Conservation (phyloP, 1,140 invertebrate species). For the Tetranychus urticae region DNA sequence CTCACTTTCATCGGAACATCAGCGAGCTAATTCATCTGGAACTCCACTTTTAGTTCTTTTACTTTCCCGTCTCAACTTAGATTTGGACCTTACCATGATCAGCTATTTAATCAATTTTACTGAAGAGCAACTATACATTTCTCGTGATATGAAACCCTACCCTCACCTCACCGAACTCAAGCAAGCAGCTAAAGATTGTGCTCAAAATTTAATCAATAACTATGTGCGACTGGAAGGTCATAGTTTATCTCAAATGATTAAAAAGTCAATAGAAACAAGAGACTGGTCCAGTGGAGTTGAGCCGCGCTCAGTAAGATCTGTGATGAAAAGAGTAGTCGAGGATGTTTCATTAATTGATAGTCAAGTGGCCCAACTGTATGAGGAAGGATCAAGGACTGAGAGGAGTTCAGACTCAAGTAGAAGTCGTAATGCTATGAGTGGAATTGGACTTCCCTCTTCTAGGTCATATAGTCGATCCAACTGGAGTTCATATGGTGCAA, state of each 20-base stretch:
- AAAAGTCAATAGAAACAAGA: conserved; percentile 77
- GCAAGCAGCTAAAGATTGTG: conserved; percentile 10
- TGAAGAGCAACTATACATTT: conserved; percentile 24
- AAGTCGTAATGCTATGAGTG: conserved; percentile 23
- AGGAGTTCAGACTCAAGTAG: conserved; percentile 75
- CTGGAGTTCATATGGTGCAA: conserved; percentile 52
- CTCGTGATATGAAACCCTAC: conserved; percentile 15
- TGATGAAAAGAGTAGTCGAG: conserved; percentile 85
- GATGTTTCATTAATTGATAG: conserved; percentile 60
- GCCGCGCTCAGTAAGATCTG: conserved; percentile 67
- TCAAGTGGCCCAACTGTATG: conserved; percentile 43
- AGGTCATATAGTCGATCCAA: conserved; percentile 29
- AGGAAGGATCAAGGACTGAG: conserved; percentile 40
- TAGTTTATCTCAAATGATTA: conserved; percentile 60
- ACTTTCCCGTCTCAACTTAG: conserved; percentile 72
- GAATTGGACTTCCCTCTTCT: background rate
- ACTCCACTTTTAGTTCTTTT: conserved; percentile 52
- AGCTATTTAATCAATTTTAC: conserved; percentile 35
- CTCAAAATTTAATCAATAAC: conserved; percentile 40
- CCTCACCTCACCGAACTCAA: conserved; percentile 17
- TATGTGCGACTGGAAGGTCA: conserved; percentile 53
- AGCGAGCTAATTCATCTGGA: conserved; percentile 21
- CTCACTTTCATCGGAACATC: conserved; percentile 25
- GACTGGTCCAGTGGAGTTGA: conserved; percentile 84
- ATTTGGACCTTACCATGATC: conserved; percentile 64